phyloP scores from a whole-genome alignment of 2,113 vertebrate genomes.

The Aepyceros melampus region DNA sequence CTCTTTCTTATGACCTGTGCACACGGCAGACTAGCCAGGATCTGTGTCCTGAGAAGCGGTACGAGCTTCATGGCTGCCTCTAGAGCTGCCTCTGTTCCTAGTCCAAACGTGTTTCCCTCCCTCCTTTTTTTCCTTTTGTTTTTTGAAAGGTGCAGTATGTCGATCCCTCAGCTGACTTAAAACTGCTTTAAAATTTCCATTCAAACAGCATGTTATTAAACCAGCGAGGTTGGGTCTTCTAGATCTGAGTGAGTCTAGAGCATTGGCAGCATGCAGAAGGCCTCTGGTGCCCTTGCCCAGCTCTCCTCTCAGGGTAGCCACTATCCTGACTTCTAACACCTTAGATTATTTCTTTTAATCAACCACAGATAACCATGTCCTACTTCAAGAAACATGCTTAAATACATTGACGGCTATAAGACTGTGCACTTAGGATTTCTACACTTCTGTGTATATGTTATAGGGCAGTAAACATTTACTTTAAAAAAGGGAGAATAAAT shows the following conservation, averaged over 20 bases:
- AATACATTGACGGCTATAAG: not conserved
- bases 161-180: not conserved
- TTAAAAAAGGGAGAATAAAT: not conserved
- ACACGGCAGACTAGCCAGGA: fast-evolving
- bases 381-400: not conserved
- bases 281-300: not conserved
- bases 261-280: not conserved
- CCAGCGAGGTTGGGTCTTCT: not conserved
- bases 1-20: not conserved
- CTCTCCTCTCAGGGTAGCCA: too few species aligned
- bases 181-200: not conserved
- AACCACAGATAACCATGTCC: not conserved
- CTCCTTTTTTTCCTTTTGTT: not conserved
- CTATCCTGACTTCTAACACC: not conserved
- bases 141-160: not conserved
- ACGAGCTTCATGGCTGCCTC: not conserved
- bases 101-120: not conserved
- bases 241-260: not conserved
- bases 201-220: not conserved
- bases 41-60: too few species aligned
- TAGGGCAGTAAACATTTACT: not conserved
- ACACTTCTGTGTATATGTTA: not conserved
- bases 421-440: not conserved
- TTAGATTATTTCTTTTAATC: not conserved
- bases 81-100: not conserved